Base-by-base conservation (phyloP, 1,140 invertebrate genomes). In the Drosophila parvula region DNA sequence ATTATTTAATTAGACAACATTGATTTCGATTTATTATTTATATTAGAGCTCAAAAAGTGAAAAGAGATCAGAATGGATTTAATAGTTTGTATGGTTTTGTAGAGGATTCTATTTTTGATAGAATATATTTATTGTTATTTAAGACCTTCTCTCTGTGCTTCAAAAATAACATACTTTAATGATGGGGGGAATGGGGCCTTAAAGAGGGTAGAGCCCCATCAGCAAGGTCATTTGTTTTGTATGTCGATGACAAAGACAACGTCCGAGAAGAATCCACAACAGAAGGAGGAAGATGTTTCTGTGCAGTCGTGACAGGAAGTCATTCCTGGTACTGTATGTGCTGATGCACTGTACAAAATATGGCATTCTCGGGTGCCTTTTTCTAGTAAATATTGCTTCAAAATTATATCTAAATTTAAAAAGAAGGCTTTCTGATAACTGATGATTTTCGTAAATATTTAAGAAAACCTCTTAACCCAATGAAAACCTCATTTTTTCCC, bases 221-320 rank as follows among this genome's bases (percentile, higher is more conserved):
- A 63, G 74, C 84, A 89, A 89, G 84, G 84, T 89, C 85, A 90
- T 89, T 89, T 89, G 74, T 89, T 84, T 89, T 77, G 74, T 68
- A 69, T 75, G 85, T 78, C 84, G 80, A 88, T 81, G 80, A 84
- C 84, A 88, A 89, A 89, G 84, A 71, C 74, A 78, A 78, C 22
- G 41, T 45, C 64, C 71, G 69, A 80, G 56, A 60, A 57, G 58
- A 60, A 69, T 58, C 44, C 41, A 32, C 58, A 67, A 51, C 53
- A 56, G 47, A 56, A 64, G 60, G 64, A 82, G 60, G 47, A 74
- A 80, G 68, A 79, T 79, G 79, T 44, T 64, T 48, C 22, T 61
- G 60, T 69, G 50, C 41, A 61, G 73, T 78, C 79, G 79, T 83
- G 83, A 86, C 83, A 82, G 83, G 84, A 82, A 80, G 78, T 73